A percentile compares a stretch with the other conserved stretches of the same genome.
These are phyloP conservation scores for Neria commutata DNA, from an alignment of 2,888 invertebrate species.

Conservation along the genomic window DNA sequence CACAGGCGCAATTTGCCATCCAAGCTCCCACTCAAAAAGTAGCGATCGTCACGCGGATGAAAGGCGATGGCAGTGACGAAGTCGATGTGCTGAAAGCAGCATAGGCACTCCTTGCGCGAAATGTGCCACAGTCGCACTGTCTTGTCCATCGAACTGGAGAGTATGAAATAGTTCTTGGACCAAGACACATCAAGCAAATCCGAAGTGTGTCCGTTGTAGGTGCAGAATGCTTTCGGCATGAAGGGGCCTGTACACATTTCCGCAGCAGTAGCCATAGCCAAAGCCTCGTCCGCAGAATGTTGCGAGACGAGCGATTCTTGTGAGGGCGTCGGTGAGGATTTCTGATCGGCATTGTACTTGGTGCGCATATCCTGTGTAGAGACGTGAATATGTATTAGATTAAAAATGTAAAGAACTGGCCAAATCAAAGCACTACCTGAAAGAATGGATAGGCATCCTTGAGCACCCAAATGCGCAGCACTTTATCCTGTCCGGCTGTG, in stretches of 20 bases:
- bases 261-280: conserved; percentile 65
- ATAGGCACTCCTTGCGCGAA: conserved; percentile 94
- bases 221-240: conserved; percentile 89
- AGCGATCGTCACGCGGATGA: conserved; percentile 87
- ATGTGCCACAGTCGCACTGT: conserved; percentile 98
- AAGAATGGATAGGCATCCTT: conserved; percentile 90
- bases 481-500: conserved; percentile 95
- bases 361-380: conserved; percentile 88
- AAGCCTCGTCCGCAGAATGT: conserved; percentile 69
- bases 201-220: conserved; percentile 93
- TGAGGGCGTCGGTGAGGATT: conserved; percentile 90
- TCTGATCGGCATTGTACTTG: conserved; percentile 88
- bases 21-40: conserved; percentile 95
- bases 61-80: conserved; percentile 99
- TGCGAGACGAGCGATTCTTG: conserved; percentile 88
- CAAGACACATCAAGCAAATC: conserved; percentile 96
- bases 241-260: conserved; percentile 74
- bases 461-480: conserved; percentile 93
- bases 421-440: conserved; percentile 65
- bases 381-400: conserved; percentile 10
- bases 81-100: conserved; percentile 98
- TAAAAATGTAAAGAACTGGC: conserved; percentile 7
- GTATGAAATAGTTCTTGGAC: conserved; percentile 97
- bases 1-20: conserved; percentile 98
- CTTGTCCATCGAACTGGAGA: conserved; percentile 99